Evolutionary conservation across 2,888 invertebrate genomes (phyloP).

Genomic region (Drosophila hamatofila): DNA sequence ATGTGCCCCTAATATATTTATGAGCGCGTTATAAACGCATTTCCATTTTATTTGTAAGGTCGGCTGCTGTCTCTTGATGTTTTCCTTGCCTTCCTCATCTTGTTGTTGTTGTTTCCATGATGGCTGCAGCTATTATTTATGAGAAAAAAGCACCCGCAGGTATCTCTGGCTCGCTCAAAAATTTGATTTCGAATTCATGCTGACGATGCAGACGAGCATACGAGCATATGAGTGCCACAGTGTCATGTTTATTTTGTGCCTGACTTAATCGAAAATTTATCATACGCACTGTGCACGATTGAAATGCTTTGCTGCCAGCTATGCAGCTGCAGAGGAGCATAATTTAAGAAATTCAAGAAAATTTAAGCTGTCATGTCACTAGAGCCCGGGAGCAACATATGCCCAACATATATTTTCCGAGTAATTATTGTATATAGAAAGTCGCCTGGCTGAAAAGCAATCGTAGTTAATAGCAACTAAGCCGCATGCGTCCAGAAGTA

Average conservation of each 20-base stretch:
- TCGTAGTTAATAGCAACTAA: conserved; percentile 24
- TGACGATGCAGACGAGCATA: conserved; percentile 54
- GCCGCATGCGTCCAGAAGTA: conserved; percentile 4
- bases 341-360: not conserved
- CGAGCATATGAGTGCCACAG: conserved; percentile 15
- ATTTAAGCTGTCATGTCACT: not conserved
- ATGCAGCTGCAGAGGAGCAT: not conserved
- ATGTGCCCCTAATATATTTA: conserved; percentile 79
- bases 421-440: conserved; percentile 12
- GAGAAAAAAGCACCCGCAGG: conserved; percentile 65
- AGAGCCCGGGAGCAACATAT: not conserved
- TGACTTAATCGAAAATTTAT: conserved; percentile 37
- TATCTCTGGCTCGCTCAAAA: conserved; percentile 63
- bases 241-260: conserved; percentile 14
- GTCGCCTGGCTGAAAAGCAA: conserved; percentile 3
- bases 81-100: conserved; percentile 1
- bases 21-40: conserved; percentile 80
- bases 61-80: conserved; percentile 26
- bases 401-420: not conserved
- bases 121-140: conserved; percentile 63
- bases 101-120: conserved; percentile 29
- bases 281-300: conserved; percentile 45
- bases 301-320: not conserved
- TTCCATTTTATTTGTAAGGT: conserved; percentile 75
- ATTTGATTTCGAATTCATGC: conserved; percentile 73